Evolutionary conservation across 1,140 invertebrate genomes (phyloP).

Genomic region (Cataglyphis hispanica): DNA sequence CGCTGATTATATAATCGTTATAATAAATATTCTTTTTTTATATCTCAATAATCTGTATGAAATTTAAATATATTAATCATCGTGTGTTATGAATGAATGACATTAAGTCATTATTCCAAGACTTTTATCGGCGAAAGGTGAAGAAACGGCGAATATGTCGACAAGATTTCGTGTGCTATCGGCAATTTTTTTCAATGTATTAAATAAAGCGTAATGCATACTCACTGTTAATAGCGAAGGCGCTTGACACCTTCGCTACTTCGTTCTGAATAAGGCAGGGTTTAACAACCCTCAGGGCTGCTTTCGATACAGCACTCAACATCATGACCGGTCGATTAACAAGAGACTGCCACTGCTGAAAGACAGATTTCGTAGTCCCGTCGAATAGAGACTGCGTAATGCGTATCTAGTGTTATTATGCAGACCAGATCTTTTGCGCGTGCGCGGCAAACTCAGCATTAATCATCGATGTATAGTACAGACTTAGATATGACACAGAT

Average conservation of each 20-base stretch:
- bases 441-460: too few species aligned
- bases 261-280: constrained; percentile 87
- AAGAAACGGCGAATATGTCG: not conserved
- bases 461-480: too few species aligned
- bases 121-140: not conserved
- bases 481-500: too few species aligned
- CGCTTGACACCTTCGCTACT: constrained; percentile 86
- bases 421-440: too few species aligned
- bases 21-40: not conserved
- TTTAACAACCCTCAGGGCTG: constrained; percentile 88
- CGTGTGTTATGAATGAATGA: too few species aligned
- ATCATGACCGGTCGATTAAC: constrained; percentile 87
- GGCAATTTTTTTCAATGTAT: not conserved
- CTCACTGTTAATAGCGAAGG: constrained; percentile 88
- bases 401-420: not conserved
- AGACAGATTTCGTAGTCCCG: constrained; percentile 45
- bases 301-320: constrained; percentile 89
- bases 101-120: not conserved
- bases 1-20: constrained; percentile 81
- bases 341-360: constrained; percentile 74
- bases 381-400: constrained; percentile 3
- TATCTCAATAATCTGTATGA: not conserved
- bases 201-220: constrained; percentile 71
- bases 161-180: not conserved
- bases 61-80: not conserved